Percentiles rank a stretch among this genome's conserved stretches.
These are phyloP conservation scores for Sinelater perroti DNA, from an alignment of 2,888 invertebrate genomes.

Conservation along the genomic window DNA sequence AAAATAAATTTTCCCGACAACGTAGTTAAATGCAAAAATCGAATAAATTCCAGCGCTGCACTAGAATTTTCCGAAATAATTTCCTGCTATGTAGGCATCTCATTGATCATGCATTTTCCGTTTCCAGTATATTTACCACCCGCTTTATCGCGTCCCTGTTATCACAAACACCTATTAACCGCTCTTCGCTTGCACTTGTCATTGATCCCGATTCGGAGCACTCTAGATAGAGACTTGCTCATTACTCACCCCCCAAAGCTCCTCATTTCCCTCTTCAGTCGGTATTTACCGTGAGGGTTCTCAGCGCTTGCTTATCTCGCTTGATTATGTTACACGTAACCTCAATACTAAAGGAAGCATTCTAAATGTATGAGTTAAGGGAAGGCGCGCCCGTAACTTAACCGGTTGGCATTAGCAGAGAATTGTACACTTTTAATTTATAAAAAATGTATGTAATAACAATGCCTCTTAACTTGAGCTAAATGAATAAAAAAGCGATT, in stretches of 20 bases:
- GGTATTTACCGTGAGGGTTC: conserved; percentile 54
- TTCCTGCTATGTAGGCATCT: conserved; percentile 57
- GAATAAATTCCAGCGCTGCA: conserved; percentile 13
- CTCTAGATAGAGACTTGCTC: conserved; percentile 50
- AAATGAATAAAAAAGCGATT: too few species aligned
- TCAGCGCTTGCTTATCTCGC: conserved; percentile 55
- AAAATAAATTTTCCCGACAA: too few species aligned
- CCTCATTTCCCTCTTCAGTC: conserved; percentile 53
- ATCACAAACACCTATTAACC: conserved; percentile 59
- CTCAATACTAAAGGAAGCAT: conserved; percentile 51
- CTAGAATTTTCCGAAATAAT: conserved; percentile 49
- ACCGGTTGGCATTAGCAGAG: too few species aligned
- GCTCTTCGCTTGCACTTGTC: conserved; percentile 60
- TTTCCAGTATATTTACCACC: conserved; percentile 60
- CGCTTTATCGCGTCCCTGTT: conserved; percentile 59
- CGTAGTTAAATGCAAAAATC: too few species aligned
- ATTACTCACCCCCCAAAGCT: conserved; percentile 59
- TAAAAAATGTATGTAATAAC: too few species aligned
- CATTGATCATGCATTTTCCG: conserved; percentile 63
- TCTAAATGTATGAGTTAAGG: conserved; percentile 26
- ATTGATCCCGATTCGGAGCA: conserved; percentile 60
- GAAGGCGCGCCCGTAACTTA: neutral
- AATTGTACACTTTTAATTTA: too few species aligned
- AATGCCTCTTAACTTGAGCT: too few species aligned
- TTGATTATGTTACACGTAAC: conserved; percentile 56